Conservation (phyloP, 2,797 vertebrate genomes). For the Schizopygopsis pylzovi region DNA sequence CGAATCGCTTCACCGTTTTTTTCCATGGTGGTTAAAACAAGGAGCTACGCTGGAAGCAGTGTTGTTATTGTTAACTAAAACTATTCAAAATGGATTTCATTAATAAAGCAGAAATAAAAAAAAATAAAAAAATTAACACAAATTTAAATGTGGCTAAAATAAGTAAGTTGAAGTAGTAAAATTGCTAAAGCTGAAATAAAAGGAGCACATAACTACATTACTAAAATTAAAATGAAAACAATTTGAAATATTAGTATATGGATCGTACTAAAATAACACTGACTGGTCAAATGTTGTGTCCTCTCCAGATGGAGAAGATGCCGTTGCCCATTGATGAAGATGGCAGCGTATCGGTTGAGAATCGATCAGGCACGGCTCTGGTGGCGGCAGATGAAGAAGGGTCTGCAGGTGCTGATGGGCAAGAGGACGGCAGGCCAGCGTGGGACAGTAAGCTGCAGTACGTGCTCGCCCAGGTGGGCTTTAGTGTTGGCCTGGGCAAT, state of each 20-base stretch:
- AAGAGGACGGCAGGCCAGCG: slow-evolving; percentile 71
- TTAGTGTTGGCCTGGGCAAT: slow-evolving; percentile 87
- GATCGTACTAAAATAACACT: not conserved
- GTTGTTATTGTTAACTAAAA: not conserved
- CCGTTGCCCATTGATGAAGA: slow-evolving; percentile 55
- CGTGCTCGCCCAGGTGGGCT: slow-evolving; percentile 87
- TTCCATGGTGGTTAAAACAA: not conserved
- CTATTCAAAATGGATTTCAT: too few species aligned
- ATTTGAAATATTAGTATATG: not conserved
- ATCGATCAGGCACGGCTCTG: slow-evolving; percentile 69
- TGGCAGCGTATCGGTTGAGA: slow-evolving; percentile 63
- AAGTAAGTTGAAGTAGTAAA: not conserved
- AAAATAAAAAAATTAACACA: not conserved
- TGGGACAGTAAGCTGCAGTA: slow-evolving; percentile 88
- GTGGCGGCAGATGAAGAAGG: slow-evolving; percentile 25
- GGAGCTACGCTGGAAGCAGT: not conserved
- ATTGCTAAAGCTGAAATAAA: not conserved
- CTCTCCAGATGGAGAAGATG: slow-evolving; percentile 74
- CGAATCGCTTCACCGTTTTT: not conserved
- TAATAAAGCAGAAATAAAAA: not conserved
- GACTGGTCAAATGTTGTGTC: not conserved
- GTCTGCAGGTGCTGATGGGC: slow-evolving; percentile 6
- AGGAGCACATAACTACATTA: not conserved
- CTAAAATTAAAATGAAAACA: too few species aligned
- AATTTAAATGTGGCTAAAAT: not conserved